phyloP scores from a whole-genome alignment of 1,140 invertebrate genomes.

The Drosophila pseudoananassae region DNA sequence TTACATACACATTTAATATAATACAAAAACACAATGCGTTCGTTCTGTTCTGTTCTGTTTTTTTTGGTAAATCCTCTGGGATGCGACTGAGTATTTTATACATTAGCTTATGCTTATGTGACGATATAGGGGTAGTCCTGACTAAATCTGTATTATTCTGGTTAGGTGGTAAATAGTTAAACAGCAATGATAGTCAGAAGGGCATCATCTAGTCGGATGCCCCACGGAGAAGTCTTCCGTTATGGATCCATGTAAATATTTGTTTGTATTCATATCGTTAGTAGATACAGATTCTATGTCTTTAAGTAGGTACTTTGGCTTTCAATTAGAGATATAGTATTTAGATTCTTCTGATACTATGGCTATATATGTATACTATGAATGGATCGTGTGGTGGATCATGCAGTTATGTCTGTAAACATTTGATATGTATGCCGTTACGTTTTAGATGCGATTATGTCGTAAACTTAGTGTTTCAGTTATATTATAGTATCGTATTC shows the following conservation, averaged over 20 bases:
- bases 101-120: slow-evolving; percentile 55
- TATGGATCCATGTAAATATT: slow-evolving; percentile 53
- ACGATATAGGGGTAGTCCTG: slow-evolving; percentile 13
- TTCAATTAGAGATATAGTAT: slow-evolving; percentile 63
- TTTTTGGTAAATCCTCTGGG: slow-evolving; percentile 7
- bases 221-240: slow-evolving; percentile 43
- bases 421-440: slow-evolving; percentile 80
- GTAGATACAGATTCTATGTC: slow-evolving; percentile 67
- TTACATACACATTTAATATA: slow-evolving; percentile 62
- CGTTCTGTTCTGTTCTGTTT: slow-evolving; percentile 7
- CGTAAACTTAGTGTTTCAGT: slow-evolving; percentile 30
- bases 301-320: slow-evolving; percentile 80
- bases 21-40: slow-evolving; percentile 55
- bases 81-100: slow-evolving; percentile 57
- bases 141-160: slow-evolving; percentile 31
- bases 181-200: slow-evolving; percentile 56
- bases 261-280: slow-evolving; percentile 40
- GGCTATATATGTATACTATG: slow-evolving; percentile 37
- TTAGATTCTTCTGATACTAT: slow-evolving; percentile 29
- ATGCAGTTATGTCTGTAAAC: slow-evolving; percentile 65
- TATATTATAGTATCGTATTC: slow-evolving; percentile 8
- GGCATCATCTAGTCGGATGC: slow-evolving; percentile 30
- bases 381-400: slow-evolving; percentile 39
- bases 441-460: slow-evolving; percentile 68
- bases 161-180: slow-evolving; percentile 61